A percentile compares a stretch with the other conserved stretches of the same genome.
Evolutionary conservation across 1,140 invertebrate species (phyloP).

Genomic region (Macrobrachium nipponense): DNA sequence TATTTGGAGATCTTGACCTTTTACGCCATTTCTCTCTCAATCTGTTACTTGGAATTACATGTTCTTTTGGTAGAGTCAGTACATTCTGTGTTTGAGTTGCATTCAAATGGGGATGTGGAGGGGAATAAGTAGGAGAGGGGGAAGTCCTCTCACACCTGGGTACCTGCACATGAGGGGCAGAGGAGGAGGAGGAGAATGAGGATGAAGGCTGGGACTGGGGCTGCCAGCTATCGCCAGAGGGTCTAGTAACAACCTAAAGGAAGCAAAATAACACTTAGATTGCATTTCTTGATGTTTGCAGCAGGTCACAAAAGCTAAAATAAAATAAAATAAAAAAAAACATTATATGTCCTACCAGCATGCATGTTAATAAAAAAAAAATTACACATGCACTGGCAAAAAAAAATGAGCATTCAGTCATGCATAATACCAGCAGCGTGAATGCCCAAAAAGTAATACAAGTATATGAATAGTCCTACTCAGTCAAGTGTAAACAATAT

Average conservation of each 20-base stretch:
- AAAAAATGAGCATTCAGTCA: no score
- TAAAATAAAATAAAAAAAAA: no score
- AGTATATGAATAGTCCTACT: no score
- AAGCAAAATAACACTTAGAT: slow-evolving; percentile 60
- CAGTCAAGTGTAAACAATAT: no score
- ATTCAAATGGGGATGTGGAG: slow-evolving; percentile 27
- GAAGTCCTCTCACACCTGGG: slow-evolving; percentile 15
- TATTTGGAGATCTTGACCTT: no score
- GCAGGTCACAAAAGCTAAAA: neutral
- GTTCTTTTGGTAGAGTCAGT: neutral
- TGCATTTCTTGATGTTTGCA: slow-evolving; percentile 32
- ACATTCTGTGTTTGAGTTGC: neutral
- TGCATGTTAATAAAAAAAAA: slow-evolving; percentile 25
- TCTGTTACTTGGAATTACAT: no score
- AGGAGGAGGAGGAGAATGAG: slow-evolving; percentile 27
- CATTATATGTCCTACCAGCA: slow-evolving; percentile 1
- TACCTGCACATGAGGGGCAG: slow-evolving; percentile 37
- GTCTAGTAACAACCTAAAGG: slow-evolving; percentile 60
- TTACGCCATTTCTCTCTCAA: no score
- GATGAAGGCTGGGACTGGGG: slow-evolving; percentile 54
- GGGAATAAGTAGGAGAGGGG: neutral
- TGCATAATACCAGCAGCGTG: no score
- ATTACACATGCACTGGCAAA: no score
- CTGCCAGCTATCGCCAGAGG: slow-evolving; percentile 54
- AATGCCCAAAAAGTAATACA: no score